Base-by-base conservation (phyloP, 2,797 vertebrate genomes). In the Enteromius viviparus region DNA sequence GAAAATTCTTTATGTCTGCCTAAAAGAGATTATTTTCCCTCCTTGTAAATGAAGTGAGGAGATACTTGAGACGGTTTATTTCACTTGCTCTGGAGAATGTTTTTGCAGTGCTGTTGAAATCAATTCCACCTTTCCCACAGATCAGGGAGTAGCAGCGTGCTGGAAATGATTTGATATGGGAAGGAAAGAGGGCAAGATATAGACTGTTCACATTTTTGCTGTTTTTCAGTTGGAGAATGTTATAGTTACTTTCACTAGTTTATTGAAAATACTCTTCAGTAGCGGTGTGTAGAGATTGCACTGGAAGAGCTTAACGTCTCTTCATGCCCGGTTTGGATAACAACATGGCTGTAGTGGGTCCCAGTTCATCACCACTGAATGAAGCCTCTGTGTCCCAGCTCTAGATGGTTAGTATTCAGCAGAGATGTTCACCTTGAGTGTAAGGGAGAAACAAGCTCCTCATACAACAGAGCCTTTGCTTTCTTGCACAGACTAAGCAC, bases 361-460 rank as follows among this genome's bases (percentile, higher is more conserved):
- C 69, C 87, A 85, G 89, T 89, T 91, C 84, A 85, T 84, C 80
- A 84, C 81, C 77, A 80, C 58, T 72, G 89, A 94, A 93, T 92
- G 90, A 88, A 85, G 80, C 87, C 85, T 91, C 90, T 93, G 91
- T 93, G 85, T 77, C 78, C 66, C 80, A 85, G 81, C 86, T 34
- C 3, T 76, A 82, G 85, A 71, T 92, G 84, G 84, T 94, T 93
- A 90, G 91, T 93, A 93, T 94, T 91, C 92, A 84, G 69, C 19
- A 81, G 66, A 37, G 84, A 72, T 65, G 74, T 84, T 87, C 55
- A 65, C 82, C 83, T 66, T 76, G 87, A 86, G 66, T 74, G 40
- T 29, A 84, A 66, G 23, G 19, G 15, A 75, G 72, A 80, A 60
- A 65, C 29, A 3, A 23, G 64, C 55, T 70, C 53, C 23, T 80